Evolutionary conservation across 2,113 vertebrate species (phyloP), one percentile per base, ranked within the genome.

Genomic region (Willisornis vidua): DNA sequence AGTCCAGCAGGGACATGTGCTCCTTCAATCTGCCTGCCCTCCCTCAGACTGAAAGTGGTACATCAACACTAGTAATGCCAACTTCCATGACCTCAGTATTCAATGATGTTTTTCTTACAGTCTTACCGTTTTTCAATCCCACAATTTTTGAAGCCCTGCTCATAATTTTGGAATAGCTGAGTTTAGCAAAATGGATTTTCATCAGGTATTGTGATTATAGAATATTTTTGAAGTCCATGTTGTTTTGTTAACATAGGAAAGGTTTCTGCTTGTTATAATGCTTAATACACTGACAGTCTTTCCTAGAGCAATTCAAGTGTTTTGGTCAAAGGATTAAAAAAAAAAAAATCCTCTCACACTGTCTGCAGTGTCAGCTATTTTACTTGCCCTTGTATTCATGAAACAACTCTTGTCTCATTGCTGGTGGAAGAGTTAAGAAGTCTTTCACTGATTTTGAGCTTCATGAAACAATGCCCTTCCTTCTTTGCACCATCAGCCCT

Each of bases 1-100:
- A 74, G 43, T n/a, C 45, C 77, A 68, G 29, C 3, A 35, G 28
- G n/a, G 28, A 51, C 41, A 37, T 28, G 41, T 15, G 5, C 18
- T 82, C 84, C 84, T 63, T 67, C 59, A 24, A 1, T 59, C 14
- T 0, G 1, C 41, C 62, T 54, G 62, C 18, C 46, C 26, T 83
- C 26, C 43, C 63, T 90, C 67, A 55, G 35, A 10, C 10, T 67
- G 72, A 78, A 68, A 85, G 84, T 66, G 75, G 29, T 17, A 9
- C 57, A 37, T 70, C 89, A 63, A 25, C 55, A n/a, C n/a, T n/a
- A 62, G 63, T 19, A 49, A 20, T 84, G 89, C 93, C 86, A 95
- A 4, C 70, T 94, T 92, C 73, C 84, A 95, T 91, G 85, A 96
- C 65, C 93, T 94, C 93, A 86, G 61, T 48, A 39, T 51, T 65